These are phyloP conservation scores for Morinoia aosen DNA, from an alignment of 2,888 invertebrate species.

Conservation along the genomic window DNA sequence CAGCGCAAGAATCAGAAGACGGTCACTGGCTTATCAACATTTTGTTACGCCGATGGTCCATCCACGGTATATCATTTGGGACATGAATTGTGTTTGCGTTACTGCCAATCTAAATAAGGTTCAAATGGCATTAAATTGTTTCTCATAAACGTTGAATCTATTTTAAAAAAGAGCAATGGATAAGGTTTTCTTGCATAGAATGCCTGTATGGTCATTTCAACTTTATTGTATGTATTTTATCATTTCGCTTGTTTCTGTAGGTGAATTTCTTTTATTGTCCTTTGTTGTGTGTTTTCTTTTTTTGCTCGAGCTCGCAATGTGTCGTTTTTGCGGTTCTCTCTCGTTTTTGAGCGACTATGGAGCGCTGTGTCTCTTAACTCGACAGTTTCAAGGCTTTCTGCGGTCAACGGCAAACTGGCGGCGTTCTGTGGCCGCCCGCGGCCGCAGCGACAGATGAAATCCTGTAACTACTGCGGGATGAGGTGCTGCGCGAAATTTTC, in stretches of 20 bases:
- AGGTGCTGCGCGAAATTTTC: background rate
- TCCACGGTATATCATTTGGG: background rate
- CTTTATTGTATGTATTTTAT: background rate
- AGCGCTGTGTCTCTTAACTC: background rate
- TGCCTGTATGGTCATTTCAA: background rate
- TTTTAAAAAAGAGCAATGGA: background rate
- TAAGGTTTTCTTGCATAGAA: background rate
- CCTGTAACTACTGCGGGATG: background rate
- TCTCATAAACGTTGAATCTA: background rate
- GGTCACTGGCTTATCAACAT: background rate
- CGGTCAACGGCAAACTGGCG: background rate
- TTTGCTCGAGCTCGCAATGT: background rate
- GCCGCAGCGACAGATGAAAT: background rate
- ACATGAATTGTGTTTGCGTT: background rate
- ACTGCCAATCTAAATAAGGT: background rate
- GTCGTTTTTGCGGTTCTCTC: background rate
- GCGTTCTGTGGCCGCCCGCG: background rate
- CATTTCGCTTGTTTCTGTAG: background rate
- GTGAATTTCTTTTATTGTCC: background rate
- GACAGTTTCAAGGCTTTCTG: constrained; percentile 5
- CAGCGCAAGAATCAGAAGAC: background rate
- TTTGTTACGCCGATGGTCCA: background rate
- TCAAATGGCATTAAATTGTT: background rate
- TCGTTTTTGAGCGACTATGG: background rate
- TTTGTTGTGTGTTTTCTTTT: background rate